Base-by-base conservation (phyloP, 2,888 invertebrate genomes). In the Stictocephala bisonia region DNA sequence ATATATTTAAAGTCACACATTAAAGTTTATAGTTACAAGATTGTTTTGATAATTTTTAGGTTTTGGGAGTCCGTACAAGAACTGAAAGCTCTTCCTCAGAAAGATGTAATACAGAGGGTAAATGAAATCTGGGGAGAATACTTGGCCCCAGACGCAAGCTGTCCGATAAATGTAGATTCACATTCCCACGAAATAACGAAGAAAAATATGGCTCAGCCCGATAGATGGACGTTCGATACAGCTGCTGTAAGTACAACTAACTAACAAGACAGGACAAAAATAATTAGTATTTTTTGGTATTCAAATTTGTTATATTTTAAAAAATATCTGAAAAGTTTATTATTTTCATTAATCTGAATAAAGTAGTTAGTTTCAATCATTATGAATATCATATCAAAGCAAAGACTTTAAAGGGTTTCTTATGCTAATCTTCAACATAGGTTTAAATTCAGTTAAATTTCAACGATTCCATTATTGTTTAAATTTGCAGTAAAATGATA, bases 151-250 rank as follows among this genome's bases (percentile, higher is more conserved):
- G 98, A 97, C 82, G 99, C 99, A 0, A 93, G 94, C 60, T 97
- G 96, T 80, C 97, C 99, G 0, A 94, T 99, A 77, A 99, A 99
- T 83, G 96, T 99, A 1, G 99, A 99, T 84, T 96, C 97, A 41
- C 91, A 91, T 80, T 95, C 96, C 6, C 92, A 92, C 83, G 96
- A 96, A 83, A 85, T 91, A 73, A 94, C 94, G 0, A 91, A 92
- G 81, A 91, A 89, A 81, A 94, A 94, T 81, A 89, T 95, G 84
- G 90, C 90, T 79, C 90, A 89, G 76, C 91, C 95, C 0, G 96
- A 97, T 84, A 89, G 96, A 80, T 97, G 96, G 90, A 94, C 94
- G 81, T 99, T 98, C 85, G 99, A 99, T 83, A 94, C 96, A 82
- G 99, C 99, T 70, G 97, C 97, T 85, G 97, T 96, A 85, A 85